A percentile compares a stretch with the other conserved stretches of the same genome.
Evolutionary conservation across 1,140 invertebrate genomes (phyloP).

Genomic region (Caenorhabditis tropicalis): DNA sequence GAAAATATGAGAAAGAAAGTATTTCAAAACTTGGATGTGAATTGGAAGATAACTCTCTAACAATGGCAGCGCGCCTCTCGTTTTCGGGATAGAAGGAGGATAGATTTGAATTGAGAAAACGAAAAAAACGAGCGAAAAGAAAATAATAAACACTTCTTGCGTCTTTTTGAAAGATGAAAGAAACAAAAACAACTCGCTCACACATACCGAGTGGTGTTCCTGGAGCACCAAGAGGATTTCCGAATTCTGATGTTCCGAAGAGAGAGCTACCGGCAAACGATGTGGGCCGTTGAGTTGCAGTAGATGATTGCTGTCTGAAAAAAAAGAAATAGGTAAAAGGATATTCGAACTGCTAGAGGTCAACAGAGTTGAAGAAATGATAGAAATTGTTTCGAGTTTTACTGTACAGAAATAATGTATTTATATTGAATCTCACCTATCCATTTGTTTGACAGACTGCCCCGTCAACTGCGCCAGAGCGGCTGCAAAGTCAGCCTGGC

Average conservation of each 20-base stretch:
- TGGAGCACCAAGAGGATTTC: conserved; percentile 7
- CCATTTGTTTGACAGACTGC: conserved; percentile 12
- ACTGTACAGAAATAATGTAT: background rate
- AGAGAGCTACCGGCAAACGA: conserved; percentile 12
- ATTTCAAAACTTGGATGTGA: conserved; percentile 22
- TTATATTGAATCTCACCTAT: background rate
- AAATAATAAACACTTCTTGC: background rate
- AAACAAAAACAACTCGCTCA: background rate
- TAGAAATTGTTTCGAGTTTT: background rate
- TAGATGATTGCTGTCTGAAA: background rate
- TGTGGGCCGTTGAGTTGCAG: background rate
- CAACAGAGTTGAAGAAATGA: background rate
- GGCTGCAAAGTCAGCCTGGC: background rate
- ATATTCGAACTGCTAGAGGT: conserved; percentile 8
- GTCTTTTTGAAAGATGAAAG: background rate
- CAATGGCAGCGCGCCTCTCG: background rate
- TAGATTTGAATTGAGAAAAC: background rate
- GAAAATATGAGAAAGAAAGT: conserved; percentile 2
- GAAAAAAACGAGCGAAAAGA: too few species aligned
- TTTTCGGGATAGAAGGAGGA: background rate
- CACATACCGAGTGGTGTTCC: conserved; percentile 16
- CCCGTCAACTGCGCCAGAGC: conserved; percentile 21
- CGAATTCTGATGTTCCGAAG: background rate
- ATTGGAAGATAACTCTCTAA: conserved; percentile 23
- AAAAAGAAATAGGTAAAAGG: background rate